phyloP scores from a whole-genome alignment of 2,888 invertebrate genomes.

The Papilio elwesi region DNA sequence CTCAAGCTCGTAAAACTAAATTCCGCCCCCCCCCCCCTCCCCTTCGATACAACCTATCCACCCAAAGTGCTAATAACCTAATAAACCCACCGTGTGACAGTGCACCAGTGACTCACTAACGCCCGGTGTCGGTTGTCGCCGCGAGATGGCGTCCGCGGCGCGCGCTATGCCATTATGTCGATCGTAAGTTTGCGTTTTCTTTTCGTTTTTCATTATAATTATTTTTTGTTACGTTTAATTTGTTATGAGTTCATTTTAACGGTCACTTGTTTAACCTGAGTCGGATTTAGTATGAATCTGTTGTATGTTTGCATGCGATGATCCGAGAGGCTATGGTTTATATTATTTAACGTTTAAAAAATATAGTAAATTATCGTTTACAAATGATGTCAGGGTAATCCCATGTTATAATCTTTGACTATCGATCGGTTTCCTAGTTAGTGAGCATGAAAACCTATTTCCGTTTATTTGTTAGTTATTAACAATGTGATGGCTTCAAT shows the following conservation, averaged over 20 bases:
- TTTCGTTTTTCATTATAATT: conserved; percentile 50
- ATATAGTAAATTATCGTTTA: conserved; percentile 13
- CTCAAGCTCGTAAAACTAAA: conserved; percentile 47
- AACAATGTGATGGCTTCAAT: conserved; percentile 31
- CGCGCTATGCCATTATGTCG: conserved; percentile 80
- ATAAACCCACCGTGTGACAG: conserved; percentile 64
- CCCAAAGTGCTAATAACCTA: conserved; percentile 48
- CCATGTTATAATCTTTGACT: not conserved
- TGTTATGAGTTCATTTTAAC: conserved; percentile 47
- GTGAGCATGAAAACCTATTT: conserved; percentile 23
- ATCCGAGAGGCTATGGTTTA: not conserved
- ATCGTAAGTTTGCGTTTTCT: conserved; percentile 74
- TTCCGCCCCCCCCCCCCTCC: conserved; percentile 1
- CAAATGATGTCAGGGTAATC: not conserved
- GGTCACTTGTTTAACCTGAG: conserved; percentile 28
- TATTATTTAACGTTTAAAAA: not conserved
- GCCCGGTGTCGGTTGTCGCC: conserved; percentile 45
- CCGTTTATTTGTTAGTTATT: conserved; percentile 37
- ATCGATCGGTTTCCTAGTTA: conserved; percentile 4
- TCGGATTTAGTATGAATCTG: conserved; percentile 4
- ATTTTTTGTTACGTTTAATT: conserved; percentile 47
- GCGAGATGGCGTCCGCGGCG: conserved; percentile 47
- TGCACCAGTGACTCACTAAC: conserved; percentile 59
- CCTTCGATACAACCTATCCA: conserved; percentile 42
- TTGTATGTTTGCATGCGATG: conserved; percentile 9